Evolutionary conservation across 2,888 invertebrate genomes (phyloP).

Genomic region (Harpagoxenus sublaevis): DNA sequence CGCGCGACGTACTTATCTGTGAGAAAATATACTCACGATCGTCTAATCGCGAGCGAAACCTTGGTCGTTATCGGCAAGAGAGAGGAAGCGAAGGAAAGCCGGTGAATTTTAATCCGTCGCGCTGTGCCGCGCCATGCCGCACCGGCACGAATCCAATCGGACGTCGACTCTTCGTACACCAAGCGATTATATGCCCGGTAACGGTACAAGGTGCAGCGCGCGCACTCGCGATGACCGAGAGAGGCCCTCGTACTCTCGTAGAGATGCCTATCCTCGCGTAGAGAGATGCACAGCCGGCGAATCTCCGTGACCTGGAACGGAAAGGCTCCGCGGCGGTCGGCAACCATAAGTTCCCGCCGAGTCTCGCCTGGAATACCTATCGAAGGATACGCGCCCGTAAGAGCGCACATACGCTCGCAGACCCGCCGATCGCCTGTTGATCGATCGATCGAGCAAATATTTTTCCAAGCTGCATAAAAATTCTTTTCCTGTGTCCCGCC

Average conservation of each 20-base stretch:
- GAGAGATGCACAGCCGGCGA: constrained; percentile 63
- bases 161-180: constrained; percentile 62
- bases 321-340: constrained; percentile 61
- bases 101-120: constrained; percentile 28
- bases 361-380: not conserved
- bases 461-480: not conserved
- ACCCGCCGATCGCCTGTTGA: not conserved
- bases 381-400: not conserved
- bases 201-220: constrained; percentile 79
- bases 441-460: not conserved
- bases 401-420: not conserved
- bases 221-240: constrained; percentile 75
- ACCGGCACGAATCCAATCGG: constrained; percentile 76
- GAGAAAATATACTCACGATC: constrained; percentile 17
- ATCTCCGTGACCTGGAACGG: constrained; percentile 79
- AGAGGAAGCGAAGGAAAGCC: not conserved
- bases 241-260: constrained; percentile 64
- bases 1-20: not conserved
- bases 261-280: constrained; percentile 73
- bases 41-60: not conserved
- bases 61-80: not conserved
- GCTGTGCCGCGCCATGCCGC: constrained; percentile 16
- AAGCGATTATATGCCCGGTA: constrained; percentile 75
- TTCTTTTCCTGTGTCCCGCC: not conserved
- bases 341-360: not conserved